Base-by-base conservation (phyloP, 1,140 invertebrate species). In the Ooceraea biroi region DNA sequence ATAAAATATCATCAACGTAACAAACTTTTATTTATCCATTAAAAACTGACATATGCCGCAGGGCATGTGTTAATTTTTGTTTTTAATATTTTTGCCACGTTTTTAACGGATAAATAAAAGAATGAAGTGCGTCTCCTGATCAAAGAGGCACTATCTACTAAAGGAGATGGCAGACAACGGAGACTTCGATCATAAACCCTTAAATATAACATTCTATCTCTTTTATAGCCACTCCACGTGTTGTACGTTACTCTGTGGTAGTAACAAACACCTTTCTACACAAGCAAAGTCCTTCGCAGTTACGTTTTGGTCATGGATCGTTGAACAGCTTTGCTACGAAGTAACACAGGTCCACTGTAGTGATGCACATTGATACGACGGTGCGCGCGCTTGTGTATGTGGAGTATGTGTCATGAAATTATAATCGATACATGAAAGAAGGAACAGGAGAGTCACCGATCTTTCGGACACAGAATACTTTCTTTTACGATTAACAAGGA, bases 341-440 rank as follows among this genome's bases (percentile, higher is more conserved):
- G 30, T 69, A 69, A 19, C 50, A 10, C 50, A 3, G 50, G 12
- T 27, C 5, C 22, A 19, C 1, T 17, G 36, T 74, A 19, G 10
- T 8, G 30, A 66, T 52, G 25, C 46, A 50, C 12, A 50, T 1
- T 4, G 41, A 3, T n/a, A 52, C 19, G 12, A 0, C 22, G 12
- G 48, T 44, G 36, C 41, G 36, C 22, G 14, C 60, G 11, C n/a
- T 48, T 19, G 50, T 58, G 44, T 57, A 17, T 57, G 27, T 50
- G 74, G n/a, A n/a, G n/a, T n/a, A 36, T 36, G 36, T 50, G 60
- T 36, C 52, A 60, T 50, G 44, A 80, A 83, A 61, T 22, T 85
- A 58, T 57, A 78, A 89, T 88, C 87, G 73, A 89, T 89, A 89
- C 44, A 12, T 36, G 46, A 55, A 72, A 57, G 71, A 87, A 87